phyloP scores from a whole-genome alignment of 2,888 invertebrate genomes.

The Drosophila algonquin region DNA sequence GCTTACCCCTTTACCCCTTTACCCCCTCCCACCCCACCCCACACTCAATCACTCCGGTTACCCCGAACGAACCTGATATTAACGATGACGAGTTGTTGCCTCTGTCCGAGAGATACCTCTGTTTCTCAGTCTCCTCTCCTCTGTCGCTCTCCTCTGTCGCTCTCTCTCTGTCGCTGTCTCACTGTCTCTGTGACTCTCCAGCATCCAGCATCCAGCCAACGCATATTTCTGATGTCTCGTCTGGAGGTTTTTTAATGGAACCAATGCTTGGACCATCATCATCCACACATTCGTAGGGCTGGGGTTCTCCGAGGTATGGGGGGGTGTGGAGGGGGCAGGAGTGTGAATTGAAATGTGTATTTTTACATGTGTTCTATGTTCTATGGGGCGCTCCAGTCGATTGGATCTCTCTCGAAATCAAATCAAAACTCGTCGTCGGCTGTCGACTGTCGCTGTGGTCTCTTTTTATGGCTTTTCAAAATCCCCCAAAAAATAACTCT shows the following conservation, averaged over 20 bases:
- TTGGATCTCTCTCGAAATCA: slow-evolving; percentile 65
- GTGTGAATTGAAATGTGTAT: slow-evolving; percentile 77
- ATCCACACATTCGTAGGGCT: neutral
- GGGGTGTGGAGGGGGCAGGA: neutral
- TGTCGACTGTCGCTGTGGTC: slow-evolving; percentile 47
- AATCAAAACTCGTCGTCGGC: slow-evolving; percentile 72
- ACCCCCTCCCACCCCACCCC: slow-evolving; percentile 3
- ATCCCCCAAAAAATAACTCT: slow-evolving; percentile 57
- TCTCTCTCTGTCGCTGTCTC: slow-evolving; percentile 4
- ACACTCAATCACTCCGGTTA: slow-evolving; percentile 43
- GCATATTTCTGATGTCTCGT: slow-evolving; percentile 42
- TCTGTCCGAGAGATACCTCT: slow-evolving; percentile 19
- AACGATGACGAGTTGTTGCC: slow-evolving; percentile 70
- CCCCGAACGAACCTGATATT: slow-evolving; percentile 69
- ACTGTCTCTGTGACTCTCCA: slow-evolving; percentile 23
- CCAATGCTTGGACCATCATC: slow-evolving; percentile 1
- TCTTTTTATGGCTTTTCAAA: slow-evolving; percentile 73
- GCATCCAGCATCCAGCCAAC: slow-evolving; percentile 44
- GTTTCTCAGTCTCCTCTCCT: neutral
- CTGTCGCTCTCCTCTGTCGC: slow-evolving; percentile 5
- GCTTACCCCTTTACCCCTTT: neutral
- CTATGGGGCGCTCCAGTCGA: slow-evolving; percentile 42
- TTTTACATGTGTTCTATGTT: slow-evolving; percentile 47
- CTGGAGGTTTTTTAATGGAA: slow-evolving; percentile 43
- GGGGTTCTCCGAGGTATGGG: slow-evolving; percentile 14